Conservation (phyloP, 2,113 vertebrate genomes). For the Chaenogobius annularis region DNA sequence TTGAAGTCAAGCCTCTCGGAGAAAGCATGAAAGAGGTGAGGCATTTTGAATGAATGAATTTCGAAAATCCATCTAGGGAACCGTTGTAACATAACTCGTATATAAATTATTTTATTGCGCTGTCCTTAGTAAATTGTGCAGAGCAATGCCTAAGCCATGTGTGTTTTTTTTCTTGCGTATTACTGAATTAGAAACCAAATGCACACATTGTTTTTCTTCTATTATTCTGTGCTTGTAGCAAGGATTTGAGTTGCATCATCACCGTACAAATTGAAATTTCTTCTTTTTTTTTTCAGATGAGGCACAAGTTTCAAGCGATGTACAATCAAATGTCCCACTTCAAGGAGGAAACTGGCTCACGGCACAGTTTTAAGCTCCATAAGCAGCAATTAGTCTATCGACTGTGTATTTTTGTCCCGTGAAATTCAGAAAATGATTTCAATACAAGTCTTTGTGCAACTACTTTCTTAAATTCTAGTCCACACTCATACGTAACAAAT, state of each 20-base stretch:
- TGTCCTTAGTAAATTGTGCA: no score
- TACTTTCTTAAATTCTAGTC: background rate
- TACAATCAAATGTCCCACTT: conserved; percentile 13
- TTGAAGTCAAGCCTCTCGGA: conserved; percentile 68
- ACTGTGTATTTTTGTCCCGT: background rate
- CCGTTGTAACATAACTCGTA: no score
- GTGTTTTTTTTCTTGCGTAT: no score
- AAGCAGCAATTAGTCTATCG: background rate
- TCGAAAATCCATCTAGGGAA: background rate
- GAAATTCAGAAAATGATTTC: background rate
- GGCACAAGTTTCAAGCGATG: conserved; percentile 18
- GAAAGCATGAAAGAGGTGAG: conserved; percentile 63
- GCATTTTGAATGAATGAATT: background rate
- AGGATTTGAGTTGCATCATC: background rate
- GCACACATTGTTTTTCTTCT: background rate
- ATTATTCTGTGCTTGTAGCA: background rate
- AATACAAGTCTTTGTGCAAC: background rate
- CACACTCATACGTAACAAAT: background rate
- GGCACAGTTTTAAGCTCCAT: background rate
- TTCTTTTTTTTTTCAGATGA: conserved; percentile 31
- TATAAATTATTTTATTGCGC: no score
- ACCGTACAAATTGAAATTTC: background rate
- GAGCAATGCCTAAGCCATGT: no score
- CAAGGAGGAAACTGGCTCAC: conserved; percentile 22
- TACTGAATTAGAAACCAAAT: no score